phyloP scores from a whole-genome alignment of 2,888 invertebrate species.

The Drosophila conformis region DNA sequence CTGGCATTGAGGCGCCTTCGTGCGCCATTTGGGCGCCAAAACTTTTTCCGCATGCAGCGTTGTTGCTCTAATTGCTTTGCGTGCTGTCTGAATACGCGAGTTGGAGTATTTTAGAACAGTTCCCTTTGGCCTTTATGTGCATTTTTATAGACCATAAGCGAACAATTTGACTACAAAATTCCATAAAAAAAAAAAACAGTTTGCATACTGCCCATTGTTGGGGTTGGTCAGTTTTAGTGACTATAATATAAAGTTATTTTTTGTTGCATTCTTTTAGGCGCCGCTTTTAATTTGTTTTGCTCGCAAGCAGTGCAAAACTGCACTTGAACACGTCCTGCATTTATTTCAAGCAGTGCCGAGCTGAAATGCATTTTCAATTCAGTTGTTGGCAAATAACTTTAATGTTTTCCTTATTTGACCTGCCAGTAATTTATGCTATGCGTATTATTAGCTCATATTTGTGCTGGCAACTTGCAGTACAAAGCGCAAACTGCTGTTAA shows the following conservation, averaged over 20 bases:
- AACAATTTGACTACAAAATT: slow-evolving; percentile 54
- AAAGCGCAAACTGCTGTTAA: slow-evolving; percentile 56
- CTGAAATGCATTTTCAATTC: background rate
- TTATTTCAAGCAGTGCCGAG: slow-evolving; percentile 28
- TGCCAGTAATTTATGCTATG: slow-evolving; percentile 33
- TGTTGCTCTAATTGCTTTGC: slow-evolving; percentile 66
- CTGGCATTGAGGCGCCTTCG: slow-evolving; percentile 75
- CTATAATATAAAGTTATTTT: slow-evolving; percentile 15
- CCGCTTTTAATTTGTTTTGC: slow-evolving; percentile 20
- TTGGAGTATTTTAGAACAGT: slow-evolving; percentile 2
- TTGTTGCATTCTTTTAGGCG: slow-evolving; percentile 34
- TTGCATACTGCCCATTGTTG: slow-evolving; percentile 29
- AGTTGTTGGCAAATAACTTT: background rate
- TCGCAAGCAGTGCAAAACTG: slow-evolving; percentile 37
- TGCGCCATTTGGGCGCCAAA: slow-evolving; percentile 78
- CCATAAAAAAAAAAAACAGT: slow-evolving; percentile 10
- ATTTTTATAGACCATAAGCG: slow-evolving; percentile 56
- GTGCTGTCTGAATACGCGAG: slow-evolving; percentile 51
- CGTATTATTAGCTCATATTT: slow-evolving; percentile 39
- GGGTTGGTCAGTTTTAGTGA: slow-evolving; percentile 61
- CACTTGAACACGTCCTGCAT: slow-evolving; percentile 51
- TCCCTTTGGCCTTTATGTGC: slow-evolving; percentile 55
- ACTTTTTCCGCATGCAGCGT: slow-evolving; percentile 61
- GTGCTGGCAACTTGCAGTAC: slow-evolving; percentile 19
- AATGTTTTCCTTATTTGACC: slow-evolving; percentile 14